phyloP scores from a whole-genome alignment of 2,888 invertebrate genomes.

The Coleophora flavipennella region DNA sequence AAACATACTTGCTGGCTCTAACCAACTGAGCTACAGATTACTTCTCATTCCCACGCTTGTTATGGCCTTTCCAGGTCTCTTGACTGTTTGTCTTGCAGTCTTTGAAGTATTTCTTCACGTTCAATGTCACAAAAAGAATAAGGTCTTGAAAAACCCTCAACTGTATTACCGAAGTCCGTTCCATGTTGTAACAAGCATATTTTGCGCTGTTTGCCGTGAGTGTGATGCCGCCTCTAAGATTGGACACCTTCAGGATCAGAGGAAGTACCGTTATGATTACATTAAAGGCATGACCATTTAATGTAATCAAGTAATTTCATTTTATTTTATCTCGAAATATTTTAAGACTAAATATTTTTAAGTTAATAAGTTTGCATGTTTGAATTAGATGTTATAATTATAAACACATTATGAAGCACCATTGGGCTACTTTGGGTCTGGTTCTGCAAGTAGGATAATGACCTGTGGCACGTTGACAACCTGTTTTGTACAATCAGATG shows the following conservation, averaged over 20 bases:
- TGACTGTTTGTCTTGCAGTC: slow-evolving; percentile 62
- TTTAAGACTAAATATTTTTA: neutral
- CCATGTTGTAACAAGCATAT: slow-evolving; percentile 77
- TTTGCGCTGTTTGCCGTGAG: slow-evolving; percentile 78
- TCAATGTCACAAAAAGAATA: slow-evolving; percentile 80
- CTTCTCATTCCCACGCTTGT: slow-evolving; percentile 73
- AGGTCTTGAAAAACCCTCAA: slow-evolving; percentile 65
- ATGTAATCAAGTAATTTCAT: neutral
- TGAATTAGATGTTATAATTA: too few species aligned
- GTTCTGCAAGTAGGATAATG: too few species aligned
- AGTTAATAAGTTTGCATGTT: neutral
- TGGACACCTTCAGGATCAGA: slow-evolving; percentile 76
- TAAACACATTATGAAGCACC: too few species aligned
- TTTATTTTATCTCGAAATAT: neutral
- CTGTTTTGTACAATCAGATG: too few species aligned
- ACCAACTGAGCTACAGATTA: slow-evolving; percentile 57
- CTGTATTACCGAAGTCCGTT: slow-evolving; percentile 80
- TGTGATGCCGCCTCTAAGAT: slow-evolving; percentile 75
- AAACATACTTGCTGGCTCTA: slow-evolving; percentile 49
- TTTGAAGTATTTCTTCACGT: slow-evolving; percentile 77
- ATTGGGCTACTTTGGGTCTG: too few species aligned
- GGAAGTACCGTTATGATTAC: slow-evolving; percentile 56
- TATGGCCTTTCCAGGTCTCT: slow-evolving; percentile 69
- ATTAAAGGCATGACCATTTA: slow-evolving; percentile 39
- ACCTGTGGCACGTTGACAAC: too few species aligned